Base-by-base conservation (phyloP, 2,888 invertebrate genomes). In the Rhagium mordax region DNA sequence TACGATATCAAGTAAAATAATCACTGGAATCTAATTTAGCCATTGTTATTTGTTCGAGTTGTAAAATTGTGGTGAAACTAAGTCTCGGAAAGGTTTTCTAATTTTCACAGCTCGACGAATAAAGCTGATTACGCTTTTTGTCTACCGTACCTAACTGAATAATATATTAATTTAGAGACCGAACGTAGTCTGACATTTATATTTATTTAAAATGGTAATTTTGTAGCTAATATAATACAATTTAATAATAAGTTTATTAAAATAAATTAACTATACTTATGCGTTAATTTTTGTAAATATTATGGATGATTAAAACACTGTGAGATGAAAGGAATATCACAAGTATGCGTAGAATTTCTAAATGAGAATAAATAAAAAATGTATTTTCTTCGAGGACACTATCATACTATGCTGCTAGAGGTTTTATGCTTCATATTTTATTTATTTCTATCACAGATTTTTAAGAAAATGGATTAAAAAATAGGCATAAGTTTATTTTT, bases 1-100 rank as follows among this genome's bases (percentile, higher is more conserved):
- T 74, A 74, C 67, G 70, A 66, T 74, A 74, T 74, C 74, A 70
- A 74, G 70, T 51, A 74, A 74, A 74, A 74, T 74, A 74, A 74
- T 74, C 74, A 67, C 74, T 61, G 51, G 70, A 74, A 74, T 74
- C 74, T 74, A 74, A 74, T 74, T 74, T 74, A 74, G 70, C 67
- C 70, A 64, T 70, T 67, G 74, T 74, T 74, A 70, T 74, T 74
- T 74, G 70, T 61, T 74, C 74, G 67, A 71, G 66, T 70, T 74
- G 74, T 74, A 68, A 74, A 74, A 74, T 74, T 74, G 70, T 55
- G 65, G 73, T 57, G 60, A 21, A 21, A 10, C 64, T 49, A 24
- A 64, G 64, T 49, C 49, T 27, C 64, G 64, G 33, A 29, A 64
- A 49, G 49, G 29, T 61, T 64, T 64, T 64, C 51, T 49, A 51